Base-by-base conservation (phyloP, 2,888 invertebrate genomes). In the Lamellibrachia satsuma region DNA sequence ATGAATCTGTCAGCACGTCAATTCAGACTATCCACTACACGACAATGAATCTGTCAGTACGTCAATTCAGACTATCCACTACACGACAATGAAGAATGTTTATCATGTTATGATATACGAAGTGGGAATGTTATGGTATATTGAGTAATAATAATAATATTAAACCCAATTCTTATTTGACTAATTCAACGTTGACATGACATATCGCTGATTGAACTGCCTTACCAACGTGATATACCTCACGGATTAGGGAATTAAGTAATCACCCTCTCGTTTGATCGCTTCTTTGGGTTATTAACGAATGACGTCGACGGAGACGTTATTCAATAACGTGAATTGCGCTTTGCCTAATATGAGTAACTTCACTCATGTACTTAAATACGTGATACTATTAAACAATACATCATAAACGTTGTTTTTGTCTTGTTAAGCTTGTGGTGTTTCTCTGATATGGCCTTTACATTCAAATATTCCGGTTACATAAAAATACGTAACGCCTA, bases 251-350 rank as follows among this genome's bases (percentile, higher is more conserved):
- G 75, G n/a, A 75, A 75, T 75, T 75, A 75, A 75, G 75, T 75
- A 75, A 22, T 75, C 75, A 75, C 75, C 15, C 15, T 11, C 22
- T 22, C 3, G 8, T 55, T 55, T 55, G 55, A 55, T 55, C 55
- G 55, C 1, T 55, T 55, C 55, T 55, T 55, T 1, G 55, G 8
- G 75, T 75, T n/a, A 22, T 75, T 75, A 75, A 75, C n/a, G 75
- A 75, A 75, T n/a, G 75, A 15, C 75, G 75, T n/a, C 75, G 22
- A 75, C 22, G 75, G 22, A 22, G 22, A 22, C n/a, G 75, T 75
- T 75, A 75, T 75, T 75, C n/a, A 75, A 75, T 75, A 75, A 75
- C 75, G 75, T 75, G 75, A 75, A 75, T 75, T 75, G 75, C 15
- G 75, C 75, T 75, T 75, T 75, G 75, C 75, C 75, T 75, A 75